A percentile compares a stretch with the other conserved stretches of the same genome.
These are phyloP conservation scores for Mallateleia sp. DNA, from an alignment of 2,888 invertebrate species.

Conservation along the genomic window DNA sequence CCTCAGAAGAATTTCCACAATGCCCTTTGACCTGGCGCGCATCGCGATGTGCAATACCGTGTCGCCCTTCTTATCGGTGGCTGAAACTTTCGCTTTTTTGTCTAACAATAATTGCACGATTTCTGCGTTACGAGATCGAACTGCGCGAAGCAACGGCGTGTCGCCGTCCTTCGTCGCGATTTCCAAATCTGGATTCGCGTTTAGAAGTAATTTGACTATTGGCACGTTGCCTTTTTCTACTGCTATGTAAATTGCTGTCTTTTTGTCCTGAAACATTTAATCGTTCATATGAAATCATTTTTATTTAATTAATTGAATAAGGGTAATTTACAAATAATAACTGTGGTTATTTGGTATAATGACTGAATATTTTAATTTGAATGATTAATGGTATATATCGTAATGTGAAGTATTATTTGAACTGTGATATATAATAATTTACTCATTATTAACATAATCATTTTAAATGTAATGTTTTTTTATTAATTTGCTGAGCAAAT, in stretches of 20 bases:
- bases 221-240: conserved; percentile 98
- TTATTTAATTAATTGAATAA: no score
- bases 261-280: no score
- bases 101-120: conserved; percentile 97
- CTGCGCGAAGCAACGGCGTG: conserved; percentile 97
- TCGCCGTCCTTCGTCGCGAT: conserved; percentile 98
- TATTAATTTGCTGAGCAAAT: no score
- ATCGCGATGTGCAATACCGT: conserved; percentile 99
- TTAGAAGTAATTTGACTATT: conserved; percentile 95
- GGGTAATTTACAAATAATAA: no score
- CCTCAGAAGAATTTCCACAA: conserved; percentile 98
- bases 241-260: conserved; percentile 98
- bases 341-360: no score
- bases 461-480: no score
- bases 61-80: conserved; percentile 97
- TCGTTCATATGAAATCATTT: no score
- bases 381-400: no score
- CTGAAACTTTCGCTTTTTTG: conserved; percentile 97
- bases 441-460: no score
- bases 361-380: no score
- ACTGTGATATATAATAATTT: no score
- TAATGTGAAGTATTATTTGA: no score
- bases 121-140: conserved; percentile 97
- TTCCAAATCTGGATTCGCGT: conserved; percentile 98
- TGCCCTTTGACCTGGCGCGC: conserved; percentile 97